A percentile compares a stretch with the other conserved stretches of the same genome.
Evolutionary conservation across 2,888 invertebrate species (phyloP).

Genomic region (Sepiola atlantica): DNA sequence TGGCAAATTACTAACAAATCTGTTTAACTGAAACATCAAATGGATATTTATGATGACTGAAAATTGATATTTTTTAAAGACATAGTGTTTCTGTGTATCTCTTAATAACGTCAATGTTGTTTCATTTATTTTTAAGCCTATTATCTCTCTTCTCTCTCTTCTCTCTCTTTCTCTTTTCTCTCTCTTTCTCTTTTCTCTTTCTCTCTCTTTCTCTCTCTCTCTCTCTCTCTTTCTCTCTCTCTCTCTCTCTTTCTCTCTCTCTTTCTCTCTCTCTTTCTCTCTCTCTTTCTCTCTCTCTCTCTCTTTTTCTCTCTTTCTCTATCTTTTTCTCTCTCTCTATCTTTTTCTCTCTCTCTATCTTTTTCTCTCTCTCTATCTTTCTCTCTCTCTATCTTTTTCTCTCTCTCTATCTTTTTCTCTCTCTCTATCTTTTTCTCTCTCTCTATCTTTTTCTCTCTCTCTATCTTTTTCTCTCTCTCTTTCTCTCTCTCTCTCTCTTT

Average conservation of each 20-base stretch:
- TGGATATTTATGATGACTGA: not conserved
- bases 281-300: not conserved
- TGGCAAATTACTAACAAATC: not conserved
- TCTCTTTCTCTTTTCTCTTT: not conserved
- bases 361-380: not conserved
- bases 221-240: no score
- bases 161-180: no score
- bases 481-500: not conserved
- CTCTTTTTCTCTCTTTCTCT: not conserved
- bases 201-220: no score
- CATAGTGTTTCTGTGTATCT: not conserved
- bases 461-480: not conserved
- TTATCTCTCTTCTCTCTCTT: not conserved
- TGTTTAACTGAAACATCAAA: not conserved
- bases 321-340: conserved; percentile 38
- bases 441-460: not conserved
- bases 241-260: no score
- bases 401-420: conserved; percentile 21
- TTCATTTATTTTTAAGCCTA: not conserved
- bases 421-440: not conserved
- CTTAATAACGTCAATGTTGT: not conserved
- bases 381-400: conserved; percentile 44
- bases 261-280: not conserved
- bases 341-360: not conserved
- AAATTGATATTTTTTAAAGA: not conserved